Evolutionary conservation across 1,140 invertebrate genomes (phyloP).

Genomic region (Elysia chlorotica): DNA sequence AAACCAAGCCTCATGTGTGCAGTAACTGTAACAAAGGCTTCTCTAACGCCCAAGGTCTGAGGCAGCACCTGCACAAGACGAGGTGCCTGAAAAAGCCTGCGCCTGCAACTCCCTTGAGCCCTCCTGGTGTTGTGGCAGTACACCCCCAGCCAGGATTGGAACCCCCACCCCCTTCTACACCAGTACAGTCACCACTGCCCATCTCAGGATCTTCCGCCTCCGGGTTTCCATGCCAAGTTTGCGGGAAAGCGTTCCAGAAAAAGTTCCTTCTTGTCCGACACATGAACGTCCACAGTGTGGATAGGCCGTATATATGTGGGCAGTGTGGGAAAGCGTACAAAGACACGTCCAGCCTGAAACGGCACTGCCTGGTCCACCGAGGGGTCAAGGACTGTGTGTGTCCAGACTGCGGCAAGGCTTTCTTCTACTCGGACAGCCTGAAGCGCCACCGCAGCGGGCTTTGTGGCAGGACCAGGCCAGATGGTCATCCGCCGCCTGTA

Average conservation of each 20-base stretch:
- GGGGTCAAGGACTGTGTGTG: slow-evolving; percentile 15
- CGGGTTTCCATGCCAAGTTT: background rate
- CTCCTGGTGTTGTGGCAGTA: background rate
- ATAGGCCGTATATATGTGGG: slow-evolving; percentile 10
- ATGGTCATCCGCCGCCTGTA: background rate
- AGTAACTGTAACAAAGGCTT: background rate
- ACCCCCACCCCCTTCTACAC: too few relatives aligned
- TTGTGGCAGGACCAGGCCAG: slow-evolving; percentile 7
- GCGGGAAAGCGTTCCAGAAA: slow-evolving; percentile 9
- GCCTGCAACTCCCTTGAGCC: background rate
- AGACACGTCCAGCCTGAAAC: slow-evolving; percentile 16
- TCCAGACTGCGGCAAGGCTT: slow-evolving; percentile 10
- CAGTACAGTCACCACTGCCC: too few relatives aligned
- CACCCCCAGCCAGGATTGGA: background rate
- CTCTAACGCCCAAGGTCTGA: background rate
- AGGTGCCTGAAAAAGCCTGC: background rate
- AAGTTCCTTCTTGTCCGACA: slow-evolving; percentile 16
- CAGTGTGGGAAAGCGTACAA: slow-evolving; percentile 13
- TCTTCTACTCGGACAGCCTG: slow-evolving; percentile 19
- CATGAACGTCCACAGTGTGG: slow-evolving; percentile 15
- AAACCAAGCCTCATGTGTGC: background rate
- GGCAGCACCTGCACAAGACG: background rate
- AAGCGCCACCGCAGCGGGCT: slow-evolving; percentile 5
- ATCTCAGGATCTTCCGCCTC: too few relatives aligned
- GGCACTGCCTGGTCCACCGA: slow-evolving; percentile 5